These are phyloP conservation scores for Dendropsophus ebraccatus DNA, from an alignment of 2,113 vertebrate species.

Conservation along the genomic window DNA sequence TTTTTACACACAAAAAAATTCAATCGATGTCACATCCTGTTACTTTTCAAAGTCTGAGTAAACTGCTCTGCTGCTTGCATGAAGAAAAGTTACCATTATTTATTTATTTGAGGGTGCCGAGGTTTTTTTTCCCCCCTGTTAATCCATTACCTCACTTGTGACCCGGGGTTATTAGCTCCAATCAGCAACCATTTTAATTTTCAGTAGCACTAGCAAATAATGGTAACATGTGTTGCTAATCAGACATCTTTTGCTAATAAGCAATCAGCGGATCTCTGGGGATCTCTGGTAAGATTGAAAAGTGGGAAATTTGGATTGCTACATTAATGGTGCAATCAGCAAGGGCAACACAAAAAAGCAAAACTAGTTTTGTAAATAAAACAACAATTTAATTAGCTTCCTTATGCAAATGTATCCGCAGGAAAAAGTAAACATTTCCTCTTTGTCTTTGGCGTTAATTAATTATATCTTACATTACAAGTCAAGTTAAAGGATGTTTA, in stretches of 20 bases:
- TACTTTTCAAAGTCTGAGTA: neutral
- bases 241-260: constrained; percentile 51
- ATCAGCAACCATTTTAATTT: constrained; percentile 35
- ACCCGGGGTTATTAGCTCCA: constrained; percentile 27
- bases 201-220: constrained; percentile 31
- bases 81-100: neutral
- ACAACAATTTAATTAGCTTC: constrained; percentile 51
- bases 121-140: neutral
- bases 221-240: constrained; percentile 46
- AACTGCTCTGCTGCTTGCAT: neutral
- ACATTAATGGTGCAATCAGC: constrained; percentile 43
- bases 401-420: constrained; percentile 19
- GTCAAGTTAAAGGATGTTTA: neutral
- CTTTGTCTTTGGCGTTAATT: constrained; percentile 28
- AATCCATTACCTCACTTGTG: constrained; percentile 2
- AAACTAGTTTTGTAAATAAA: constrained; percentile 41
- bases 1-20: no score
- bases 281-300: constrained; percentile 30
- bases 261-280: constrained; percentile 32
- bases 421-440: constrained; percentile 45
- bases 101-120: neutral
- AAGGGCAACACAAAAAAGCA: constrained; percentile 26
- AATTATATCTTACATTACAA: constrained; percentile 15
- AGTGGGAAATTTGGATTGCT: constrained; percentile 11
- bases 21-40: neutral